Conservation (phyloP, 2,113 vertebrate species). For the Cisticola juncidis region DNA sequence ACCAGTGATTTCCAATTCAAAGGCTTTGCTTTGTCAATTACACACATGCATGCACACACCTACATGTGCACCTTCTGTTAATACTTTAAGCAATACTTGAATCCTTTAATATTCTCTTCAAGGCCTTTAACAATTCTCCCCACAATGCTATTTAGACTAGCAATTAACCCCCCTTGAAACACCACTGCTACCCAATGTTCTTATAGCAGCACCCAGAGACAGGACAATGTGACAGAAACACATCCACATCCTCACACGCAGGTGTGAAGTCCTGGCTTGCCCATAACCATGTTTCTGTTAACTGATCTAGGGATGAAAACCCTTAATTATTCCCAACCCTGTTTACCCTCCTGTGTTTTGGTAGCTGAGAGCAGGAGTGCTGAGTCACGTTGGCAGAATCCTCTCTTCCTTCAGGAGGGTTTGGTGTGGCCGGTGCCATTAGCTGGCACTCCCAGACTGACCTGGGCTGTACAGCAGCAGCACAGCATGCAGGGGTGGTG, state of each 20-base stretch:
- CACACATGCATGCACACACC: background rate
- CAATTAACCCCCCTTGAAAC: background rate
- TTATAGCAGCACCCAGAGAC: background rate
- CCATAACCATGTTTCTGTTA: background rate
- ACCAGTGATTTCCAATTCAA: conserved; percentile 16
- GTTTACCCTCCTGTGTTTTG: background rate
- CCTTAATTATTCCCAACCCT: background rate
- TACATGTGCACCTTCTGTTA: background rate
- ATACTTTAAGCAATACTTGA: background rate
- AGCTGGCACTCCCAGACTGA: rapidly evolving
- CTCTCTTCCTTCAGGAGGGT: background rate
- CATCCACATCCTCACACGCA: background rate
- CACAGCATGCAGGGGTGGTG: background rate
- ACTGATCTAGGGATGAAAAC: background rate
- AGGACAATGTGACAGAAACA: background rate
- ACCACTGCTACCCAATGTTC: background rate
- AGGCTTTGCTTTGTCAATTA: conserved; percentile 6
- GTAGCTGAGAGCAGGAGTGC: background rate
- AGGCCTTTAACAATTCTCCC: background rate
- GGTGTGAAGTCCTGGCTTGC: background rate
- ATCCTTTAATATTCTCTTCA: background rate
- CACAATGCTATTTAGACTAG: background rate
- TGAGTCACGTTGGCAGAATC: background rate
- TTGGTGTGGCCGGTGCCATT: background rate
- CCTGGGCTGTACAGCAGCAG: background rate